Conservation (phyloP, 2,888 invertebrate genomes). For the Polyommatus iphigenia region DNA sequence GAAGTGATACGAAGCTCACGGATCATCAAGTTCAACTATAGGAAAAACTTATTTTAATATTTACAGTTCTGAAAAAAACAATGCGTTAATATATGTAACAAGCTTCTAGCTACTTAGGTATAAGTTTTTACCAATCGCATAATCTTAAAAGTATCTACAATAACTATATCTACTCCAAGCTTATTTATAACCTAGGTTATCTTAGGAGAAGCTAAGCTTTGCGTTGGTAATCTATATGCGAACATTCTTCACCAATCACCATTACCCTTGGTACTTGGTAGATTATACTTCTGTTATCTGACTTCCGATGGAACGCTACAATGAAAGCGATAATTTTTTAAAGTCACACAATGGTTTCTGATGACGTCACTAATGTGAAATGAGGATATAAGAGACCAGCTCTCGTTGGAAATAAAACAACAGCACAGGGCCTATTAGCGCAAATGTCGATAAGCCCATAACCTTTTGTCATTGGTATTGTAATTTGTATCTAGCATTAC, state of each 20-base stretch:
- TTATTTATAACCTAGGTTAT: not conserved
- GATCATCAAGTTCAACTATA: too few relatives aligned
- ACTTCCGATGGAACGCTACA: not conserved
- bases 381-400: not conserved
- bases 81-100: too few relatives aligned
- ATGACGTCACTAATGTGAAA: slow-evolving; percentile 15
- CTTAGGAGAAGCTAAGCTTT: not conserved
- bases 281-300: not conserved
- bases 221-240: not conserved
- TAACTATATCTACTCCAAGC: too few relatives aligned
- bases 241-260: not conserved
- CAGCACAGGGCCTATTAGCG: not conserved
- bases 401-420: slow-evolving; percentile 3
- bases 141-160: too few relatives aligned
- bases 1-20: too few relatives aligned
- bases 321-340: not conserved
- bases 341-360: not conserved
- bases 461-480: not conserved
- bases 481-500: too few relatives aligned
- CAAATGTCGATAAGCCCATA: not conserved
- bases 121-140: too few relatives aligned
- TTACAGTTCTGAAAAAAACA: too few relatives aligned
- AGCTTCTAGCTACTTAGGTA: too few relatives aligned
- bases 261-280: not conserved
- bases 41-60: too few relatives aligned